A percentile compares a stretch with the other conserved stretches of the same genome.
These are phyloP conservation scores for Callinectes sapidus DNA, from an alignment of 2,888 invertebrate genomes.

Conservation along the genomic window DNA sequence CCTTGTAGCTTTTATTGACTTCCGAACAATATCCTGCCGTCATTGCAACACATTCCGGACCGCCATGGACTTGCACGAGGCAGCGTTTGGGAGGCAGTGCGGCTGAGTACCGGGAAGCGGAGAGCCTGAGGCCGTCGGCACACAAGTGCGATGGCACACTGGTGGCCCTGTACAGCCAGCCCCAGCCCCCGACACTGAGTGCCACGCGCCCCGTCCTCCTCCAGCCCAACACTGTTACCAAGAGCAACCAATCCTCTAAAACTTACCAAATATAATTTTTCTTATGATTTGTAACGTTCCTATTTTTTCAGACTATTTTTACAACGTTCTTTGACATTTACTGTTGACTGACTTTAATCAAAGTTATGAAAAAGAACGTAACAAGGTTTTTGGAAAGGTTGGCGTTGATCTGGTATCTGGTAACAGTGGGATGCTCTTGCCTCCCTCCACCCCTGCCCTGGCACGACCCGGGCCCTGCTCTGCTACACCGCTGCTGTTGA, in stretches of 20 bases:
- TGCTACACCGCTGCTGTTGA: conserved; percentile 26
- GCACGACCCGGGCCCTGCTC: neutral
- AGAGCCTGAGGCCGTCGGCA: conserved; percentile 32
- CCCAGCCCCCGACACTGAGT: conserved; percentile 24
- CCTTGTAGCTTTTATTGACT: conserved; percentile 14
- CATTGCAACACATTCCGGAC: neutral
- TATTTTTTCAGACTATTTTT: neutral
- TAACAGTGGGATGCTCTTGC: conserved; percentile 26
- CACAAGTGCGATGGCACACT: conserved; percentile 34
- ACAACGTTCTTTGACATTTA: neutral
- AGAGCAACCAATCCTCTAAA: conserved; percentile 15
- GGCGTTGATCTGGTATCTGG: neutral
- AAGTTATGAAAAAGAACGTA: neutral
- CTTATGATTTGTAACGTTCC: neutral
- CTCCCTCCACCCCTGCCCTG: conserved; percentile 29
- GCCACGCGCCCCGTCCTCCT: conserved; percentile 37
- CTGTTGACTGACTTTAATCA: neutral
- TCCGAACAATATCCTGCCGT: conserved; percentile 16
- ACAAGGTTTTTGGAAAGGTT: neutral
- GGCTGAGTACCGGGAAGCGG: conserved; percentile 18
- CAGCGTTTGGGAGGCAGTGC: neutral
- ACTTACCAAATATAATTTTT: neutral
- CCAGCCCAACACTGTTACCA: conserved; percentile 25
- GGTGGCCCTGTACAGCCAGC: conserved; percentile 31
- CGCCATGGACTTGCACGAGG: neutral